These are phyloP conservation scores for Solen grandis DNA, from an alignment of 1,140 invertebrate species.

Conservation along the genomic window DNA sequence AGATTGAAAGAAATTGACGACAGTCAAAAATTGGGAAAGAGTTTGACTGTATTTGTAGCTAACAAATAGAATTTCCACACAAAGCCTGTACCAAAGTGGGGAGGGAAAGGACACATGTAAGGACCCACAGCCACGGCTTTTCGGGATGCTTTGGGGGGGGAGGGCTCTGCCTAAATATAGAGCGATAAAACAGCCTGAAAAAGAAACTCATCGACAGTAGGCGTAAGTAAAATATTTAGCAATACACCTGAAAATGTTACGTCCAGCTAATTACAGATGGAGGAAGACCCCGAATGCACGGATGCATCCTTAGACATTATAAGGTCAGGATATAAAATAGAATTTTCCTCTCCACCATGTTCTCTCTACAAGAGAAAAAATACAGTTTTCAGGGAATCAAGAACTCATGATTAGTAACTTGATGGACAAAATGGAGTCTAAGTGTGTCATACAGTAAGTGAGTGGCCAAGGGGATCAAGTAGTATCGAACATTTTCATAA, in stretches of 20 bases:
- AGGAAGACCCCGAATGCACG: too few relatives aligned
- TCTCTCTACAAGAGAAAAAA: too few relatives aligned
- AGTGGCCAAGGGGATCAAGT: too few relatives aligned
- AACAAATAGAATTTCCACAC: not conserved
- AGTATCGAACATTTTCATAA: too few relatives aligned
- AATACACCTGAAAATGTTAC: conserved; percentile 1
- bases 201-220: not conserved
- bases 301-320: too few relatives aligned
- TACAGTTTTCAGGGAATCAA: too few relatives aligned
- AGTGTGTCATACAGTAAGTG: too few relatives aligned
- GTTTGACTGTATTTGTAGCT: not conserved
- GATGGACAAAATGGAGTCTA: too few relatives aligned
- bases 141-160: not conserved
- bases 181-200: not conserved
- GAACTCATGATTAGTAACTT: too few relatives aligned
- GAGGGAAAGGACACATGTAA: not conserved
- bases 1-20: not conserved
- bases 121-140: not conserved
- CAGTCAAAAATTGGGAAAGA: conserved; percentile 1
- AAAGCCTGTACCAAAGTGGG: not conserved
- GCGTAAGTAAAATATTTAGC: not conserved
- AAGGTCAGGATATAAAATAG: too few relatives aligned
- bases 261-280: too few relatives aligned
- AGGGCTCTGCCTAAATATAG: not conserved
- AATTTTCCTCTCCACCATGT: too few relatives aligned